A percentile compares a stretch with the other conserved stretches of the same genome.
Evolutionary conservation across 2,113 vertebrate genomes (phyloP).

Genomic region (Podarcis raffonei): DNA sequence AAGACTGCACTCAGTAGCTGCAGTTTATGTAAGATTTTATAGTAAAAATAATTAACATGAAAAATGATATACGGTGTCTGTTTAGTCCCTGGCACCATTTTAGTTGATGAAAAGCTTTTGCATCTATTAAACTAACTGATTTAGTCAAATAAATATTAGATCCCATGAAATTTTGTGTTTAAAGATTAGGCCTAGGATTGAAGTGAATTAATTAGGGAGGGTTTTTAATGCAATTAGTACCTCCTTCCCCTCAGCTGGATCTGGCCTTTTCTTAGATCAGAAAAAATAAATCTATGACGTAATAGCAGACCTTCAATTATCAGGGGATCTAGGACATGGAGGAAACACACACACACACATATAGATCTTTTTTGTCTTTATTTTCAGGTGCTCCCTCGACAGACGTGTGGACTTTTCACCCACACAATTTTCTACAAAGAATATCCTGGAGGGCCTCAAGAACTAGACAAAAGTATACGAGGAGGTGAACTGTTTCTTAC

Average conservation of each 20-base stretch:
- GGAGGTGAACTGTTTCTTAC: slow-evolving; percentile 98
- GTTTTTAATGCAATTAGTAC: not conserved
- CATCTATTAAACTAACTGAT: not conserved
- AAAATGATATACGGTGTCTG: not conserved
- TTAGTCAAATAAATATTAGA: not conserved
- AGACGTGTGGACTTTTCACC: slow-evolving; percentile 98
- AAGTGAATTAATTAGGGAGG: not conserved
- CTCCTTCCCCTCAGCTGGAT: not conserved
- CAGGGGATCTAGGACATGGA: not conserved
- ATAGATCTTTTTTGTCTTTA: slow-evolving; percentile 12
- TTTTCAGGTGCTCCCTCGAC: slow-evolving; percentile 92
- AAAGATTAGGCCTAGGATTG: not conserved
- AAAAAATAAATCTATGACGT: not conserved
- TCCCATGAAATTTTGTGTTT: not conserved
- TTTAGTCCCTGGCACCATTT: not conserved
- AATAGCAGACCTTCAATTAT: not conserved
- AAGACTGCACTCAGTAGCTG: not conserved
- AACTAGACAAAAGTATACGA: slow-evolving; percentile 94
- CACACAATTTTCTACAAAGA: slow-evolving; percentile 99
- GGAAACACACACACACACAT: not conserved
- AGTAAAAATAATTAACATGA: not conserved
- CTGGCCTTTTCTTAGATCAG: not conserved
- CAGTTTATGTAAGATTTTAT: not conserved
- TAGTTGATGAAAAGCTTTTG: not conserved
- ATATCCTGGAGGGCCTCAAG: slow-evolving; percentile 94